Percentiles rank a stretch among this genome's conserved stretches.
These are phyloP conservation scores for Acanthosepion lycidas DNA, from an alignment of 2,888 invertebrate species.

Conservation along the genomic window DNA sequence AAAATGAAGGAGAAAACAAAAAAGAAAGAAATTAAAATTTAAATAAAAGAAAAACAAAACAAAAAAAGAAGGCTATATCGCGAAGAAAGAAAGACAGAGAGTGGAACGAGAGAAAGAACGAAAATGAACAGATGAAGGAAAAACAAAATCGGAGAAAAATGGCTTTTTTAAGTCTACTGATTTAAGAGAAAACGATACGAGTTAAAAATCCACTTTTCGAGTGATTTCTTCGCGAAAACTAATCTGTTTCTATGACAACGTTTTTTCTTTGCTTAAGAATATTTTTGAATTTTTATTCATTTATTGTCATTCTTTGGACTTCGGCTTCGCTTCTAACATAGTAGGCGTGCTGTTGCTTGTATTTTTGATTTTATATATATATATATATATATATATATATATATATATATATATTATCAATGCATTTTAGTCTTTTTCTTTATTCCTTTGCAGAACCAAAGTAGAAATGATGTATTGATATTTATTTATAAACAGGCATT, in stretches of 20 bases:
- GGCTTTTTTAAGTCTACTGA: not conserved
- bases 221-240: not conserved
- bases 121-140: no score
- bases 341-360: not conserved
- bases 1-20: no score
- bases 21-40: no score
- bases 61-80: no score
- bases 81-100: no score
- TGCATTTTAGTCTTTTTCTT: no score
- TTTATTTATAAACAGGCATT: not conserved
- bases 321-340: not conserved
- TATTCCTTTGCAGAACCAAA: not conserved
- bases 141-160: no score
- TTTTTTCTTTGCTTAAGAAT: not conserved
- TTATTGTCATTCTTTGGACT: not conserved
- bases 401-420: no score
- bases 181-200: not conserved
- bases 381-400: no score
- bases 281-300: not conserved
- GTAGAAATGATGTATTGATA: not conserved
- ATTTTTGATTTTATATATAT: no score
- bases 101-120: no score
- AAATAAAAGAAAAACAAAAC: no score
- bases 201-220: not conserved
- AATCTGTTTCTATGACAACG: not conserved